These are phyloP conservation scores for Coregonus clupeaformis DNA, from an alignment of 2,113 vertebrate genomes.

Conservation along the genomic window DNA sequence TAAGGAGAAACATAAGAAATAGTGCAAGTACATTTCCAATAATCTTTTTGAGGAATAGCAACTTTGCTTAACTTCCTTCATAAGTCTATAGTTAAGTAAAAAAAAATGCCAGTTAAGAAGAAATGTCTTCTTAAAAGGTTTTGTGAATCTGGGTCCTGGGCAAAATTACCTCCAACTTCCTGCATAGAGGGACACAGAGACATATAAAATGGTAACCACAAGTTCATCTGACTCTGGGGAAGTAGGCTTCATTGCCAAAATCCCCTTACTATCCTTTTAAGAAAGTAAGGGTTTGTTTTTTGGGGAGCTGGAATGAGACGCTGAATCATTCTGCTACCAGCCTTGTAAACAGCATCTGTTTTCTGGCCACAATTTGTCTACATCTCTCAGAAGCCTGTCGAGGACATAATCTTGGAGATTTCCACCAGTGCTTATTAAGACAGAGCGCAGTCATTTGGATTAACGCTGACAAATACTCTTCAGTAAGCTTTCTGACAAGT, in stretches of 20 bases:
- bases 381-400: constrained; percentile 1
- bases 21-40: too few species aligned
- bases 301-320: background rate
- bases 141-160: too few species aligned
- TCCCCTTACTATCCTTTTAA: too few species aligned
- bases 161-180: too few species aligned
- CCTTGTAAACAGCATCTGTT: background rate
- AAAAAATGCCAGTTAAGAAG: background rate
- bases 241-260: too few species aligned
- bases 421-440: constrained; percentile 26
- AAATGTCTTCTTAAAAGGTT: background rate
- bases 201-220: too few species aligned
- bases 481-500: background rate
- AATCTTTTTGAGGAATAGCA: too few species aligned
- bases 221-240: too few species aligned
- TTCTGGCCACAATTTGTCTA: background rate
- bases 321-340: background rate
- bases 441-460: constrained; percentile 8
- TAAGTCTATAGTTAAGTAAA: too few species aligned
- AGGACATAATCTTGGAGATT: background rate
- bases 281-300: background rate
- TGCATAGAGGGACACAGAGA: too few species aligned
- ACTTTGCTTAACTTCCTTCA: too few species aligned
- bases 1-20: too few species aligned
- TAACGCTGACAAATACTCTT: background rate